These are phyloP conservation scores for Lonchura striata DNA, from an alignment of 2,113 vertebrate species.

Conservation along the genomic window DNA sequence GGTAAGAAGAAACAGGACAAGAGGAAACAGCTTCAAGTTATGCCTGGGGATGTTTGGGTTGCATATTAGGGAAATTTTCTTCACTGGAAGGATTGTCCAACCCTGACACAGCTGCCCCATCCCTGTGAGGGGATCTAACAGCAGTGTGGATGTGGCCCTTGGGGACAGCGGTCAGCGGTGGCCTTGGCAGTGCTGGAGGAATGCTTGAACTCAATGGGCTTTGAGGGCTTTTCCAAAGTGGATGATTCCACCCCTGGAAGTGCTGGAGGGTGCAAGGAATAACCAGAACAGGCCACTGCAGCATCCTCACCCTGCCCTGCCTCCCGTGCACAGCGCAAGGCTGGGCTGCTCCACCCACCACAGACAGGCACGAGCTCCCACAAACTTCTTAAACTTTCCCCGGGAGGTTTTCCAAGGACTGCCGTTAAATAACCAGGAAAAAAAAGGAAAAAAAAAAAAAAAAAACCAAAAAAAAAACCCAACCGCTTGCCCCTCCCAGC, in stretches of 20 bases:
- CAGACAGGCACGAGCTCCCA: rapidly evolving
- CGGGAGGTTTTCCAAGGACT: background rate
- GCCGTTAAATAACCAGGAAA: background rate
- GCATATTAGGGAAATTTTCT: background rate
- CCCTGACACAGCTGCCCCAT: background rate
- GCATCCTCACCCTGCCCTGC: background rate
- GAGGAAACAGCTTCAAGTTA: rapidly evolving
- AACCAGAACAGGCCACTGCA: background rate
- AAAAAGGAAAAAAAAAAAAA: background rate
- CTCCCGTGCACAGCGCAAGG: rapidly evolving
- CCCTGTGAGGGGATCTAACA: background rate
- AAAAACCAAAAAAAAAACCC: background rate
- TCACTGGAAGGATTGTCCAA: background rate
- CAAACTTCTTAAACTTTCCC: background rate
- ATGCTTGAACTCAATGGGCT: rapidly evolving
- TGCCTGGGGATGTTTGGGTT: background rate
- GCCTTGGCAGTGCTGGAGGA: background rate
- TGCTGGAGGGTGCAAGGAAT: rapidly evolving
- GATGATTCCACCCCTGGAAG: rapidly evolving
- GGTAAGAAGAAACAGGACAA: background rate
- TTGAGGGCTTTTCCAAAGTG: background rate
- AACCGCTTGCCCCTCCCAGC: background rate
- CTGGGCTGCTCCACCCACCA: background rate
- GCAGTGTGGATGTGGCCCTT: background rate
- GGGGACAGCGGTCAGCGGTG: background rate